Evolutionary conservation across 1,140 invertebrate species (phyloP), one percentile per base, ranked within the genome.

Genomic region (Ridgeia piscesae): DNA sequence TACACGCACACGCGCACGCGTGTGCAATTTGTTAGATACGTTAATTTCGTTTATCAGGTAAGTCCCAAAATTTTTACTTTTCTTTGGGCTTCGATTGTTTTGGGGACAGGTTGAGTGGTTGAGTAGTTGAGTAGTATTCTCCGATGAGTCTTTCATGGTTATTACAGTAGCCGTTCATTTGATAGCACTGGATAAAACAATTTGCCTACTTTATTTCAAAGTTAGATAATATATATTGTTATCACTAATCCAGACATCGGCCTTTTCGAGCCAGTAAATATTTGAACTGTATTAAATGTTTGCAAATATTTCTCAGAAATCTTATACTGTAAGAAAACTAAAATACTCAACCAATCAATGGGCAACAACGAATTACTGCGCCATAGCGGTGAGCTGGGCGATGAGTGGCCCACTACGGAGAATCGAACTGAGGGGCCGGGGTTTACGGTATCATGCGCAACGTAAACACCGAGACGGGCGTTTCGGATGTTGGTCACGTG

Each of bases 401-500:
- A 95, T 58, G 95, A 95, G 91, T 95, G 95, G 93, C 33, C 92
- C 93, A 31, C 90, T 95, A 34, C 94, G 0, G 93, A 94, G 34
- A 92, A 94, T 95, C 0, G 93, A 93, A 89, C 92, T 95, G 4
- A 93, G 93, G 92, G 92, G 93, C 6, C 93, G 94, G n/a, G 94
- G 95, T 0, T 94, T 95, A 0, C 94, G 95, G 95, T 17, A 95
- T 95, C 48, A 35, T 95, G 11, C 89, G 95, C 48, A 92, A 94
- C 89, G 91, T 93, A 27, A 94, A 92, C 91, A 34, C 34, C 94
- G 94, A n/a, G 94, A 93, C 2, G 93, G n/a, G 92, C 94, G 50
- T 93, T 94, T 17, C 95, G 95, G 91, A 95, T 95, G 94, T 92
- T 95, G 92, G 93, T 94, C 6, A 95, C 94, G 0, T 95, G 95